Percentiles rank a stretch among this genome's conserved stretches.
These are phyloP conservation scores for Gasterosteus aculeatus DNA, from an alignment of 2,113 vertebrate species.

Conservation along the genomic window DNA sequence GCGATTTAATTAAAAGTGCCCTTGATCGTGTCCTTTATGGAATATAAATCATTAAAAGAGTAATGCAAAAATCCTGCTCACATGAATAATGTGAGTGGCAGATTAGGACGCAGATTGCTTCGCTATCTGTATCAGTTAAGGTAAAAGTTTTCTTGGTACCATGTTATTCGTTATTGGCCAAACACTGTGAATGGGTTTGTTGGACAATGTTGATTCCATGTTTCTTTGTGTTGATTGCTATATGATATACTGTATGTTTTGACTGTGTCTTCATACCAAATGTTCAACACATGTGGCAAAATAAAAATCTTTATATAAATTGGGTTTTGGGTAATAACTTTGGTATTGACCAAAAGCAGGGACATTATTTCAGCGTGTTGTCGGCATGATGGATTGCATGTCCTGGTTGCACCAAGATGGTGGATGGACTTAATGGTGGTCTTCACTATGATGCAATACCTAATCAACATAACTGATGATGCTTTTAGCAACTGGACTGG, in stretches of 20 bases:
- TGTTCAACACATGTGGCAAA: constrained; percentile 2
- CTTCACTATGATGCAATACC: constrained; percentile 19
- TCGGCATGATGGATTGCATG: constrained; percentile 22
- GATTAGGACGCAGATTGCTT: background rate
- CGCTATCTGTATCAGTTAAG: background rate
- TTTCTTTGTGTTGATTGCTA: background rate
- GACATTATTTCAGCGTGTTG: background rate
- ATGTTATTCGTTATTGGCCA: background rate
- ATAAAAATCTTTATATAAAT: background rate
- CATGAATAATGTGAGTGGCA: background rate
- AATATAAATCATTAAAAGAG: constrained; percentile 4
- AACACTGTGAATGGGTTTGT: background rate
- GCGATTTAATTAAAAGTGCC: constrained; percentile 13
- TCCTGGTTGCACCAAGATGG: constrained; percentile 1
- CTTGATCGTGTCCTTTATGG: background rate
- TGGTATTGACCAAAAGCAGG: background rate
- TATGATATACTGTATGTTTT: background rate
- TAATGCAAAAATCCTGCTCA: background rate
- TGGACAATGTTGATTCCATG: background rate
- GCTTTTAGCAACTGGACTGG: constrained; percentile 18
- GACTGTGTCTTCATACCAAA: background rate
- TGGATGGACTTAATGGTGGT: constrained; percentile 5
- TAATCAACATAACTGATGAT: constrained; percentile 36
- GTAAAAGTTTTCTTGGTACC: background rate
- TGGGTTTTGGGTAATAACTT: background rate